Evolutionary conservation across 2,888 invertebrate species (phyloP), one percentile per base, ranked within the genome.

Genomic region (Corbicula japonica): DNA sequence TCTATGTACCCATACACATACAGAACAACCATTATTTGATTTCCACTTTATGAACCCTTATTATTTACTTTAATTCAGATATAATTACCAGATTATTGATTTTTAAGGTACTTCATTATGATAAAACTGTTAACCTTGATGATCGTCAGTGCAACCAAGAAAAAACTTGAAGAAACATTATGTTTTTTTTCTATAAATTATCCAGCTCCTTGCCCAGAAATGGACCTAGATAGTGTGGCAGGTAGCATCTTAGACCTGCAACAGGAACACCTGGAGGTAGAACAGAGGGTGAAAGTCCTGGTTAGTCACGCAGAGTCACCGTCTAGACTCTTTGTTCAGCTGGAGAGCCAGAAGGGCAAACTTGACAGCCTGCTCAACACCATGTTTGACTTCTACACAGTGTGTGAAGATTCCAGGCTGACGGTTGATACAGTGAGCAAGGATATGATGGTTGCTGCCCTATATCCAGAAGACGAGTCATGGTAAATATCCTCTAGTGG

Each of bases 391-490:
- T 81, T 86, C 21, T 91, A 88, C 62, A 83, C 72, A 15, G 65
- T 71, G 23, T 48, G 78, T 21, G 34, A 82, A 5, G 81, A 81
- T 34, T 74, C 46, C 0, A 84, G 80, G 50, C 73, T 85, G 12
- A 26, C 32, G 0, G 30, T 89, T n/a, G 73, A 77, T 10, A 65
- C 52, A 10, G 73, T 84, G 3, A 15, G 52, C 10, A 77, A 85
- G 21, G 87, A 83, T 6, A 73, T 79, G 65, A 30, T 89, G 1
- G 89, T 90, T 66, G 88, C 89, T 21, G 89, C 89, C 0, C 76
- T 83, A 44, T 91, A 76, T 61, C 35, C 79, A n/a, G 90, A 89
- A 30, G 92, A 92, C 80, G 88, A 87, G 34, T 84, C 86, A 2
- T 92, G 92, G 92, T n/a, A n/a, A n/a, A n/a, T n/a, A n/a, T n/a